Conservation (phyloP, 2,888 invertebrate genomes). For the Sphaerophoria taeniata region DNA sequence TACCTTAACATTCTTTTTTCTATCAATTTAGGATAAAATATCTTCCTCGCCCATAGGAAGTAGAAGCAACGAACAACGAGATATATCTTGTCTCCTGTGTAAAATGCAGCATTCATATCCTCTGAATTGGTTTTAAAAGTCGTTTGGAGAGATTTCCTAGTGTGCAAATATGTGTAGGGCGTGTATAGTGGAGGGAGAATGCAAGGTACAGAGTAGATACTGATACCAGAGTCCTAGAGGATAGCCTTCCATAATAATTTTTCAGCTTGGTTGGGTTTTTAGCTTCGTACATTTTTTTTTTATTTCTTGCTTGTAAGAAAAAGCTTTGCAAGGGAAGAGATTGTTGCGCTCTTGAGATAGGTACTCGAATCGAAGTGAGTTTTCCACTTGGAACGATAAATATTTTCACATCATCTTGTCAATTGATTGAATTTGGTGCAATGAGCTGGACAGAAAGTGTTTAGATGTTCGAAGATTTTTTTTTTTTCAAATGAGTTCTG, state of each 20-base stretch:
- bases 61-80: neutral
- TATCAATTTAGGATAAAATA: constrained; percentile 41
- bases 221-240: constrained; percentile 20
- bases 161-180: neutral
- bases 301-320: constrained; percentile 3
- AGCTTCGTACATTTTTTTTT: constrained; percentile 52
- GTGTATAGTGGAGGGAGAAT: neutral
- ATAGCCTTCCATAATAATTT: constrained; percentile 55
- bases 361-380: constrained; percentile 71
- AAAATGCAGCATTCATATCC: constrained; percentile 50
- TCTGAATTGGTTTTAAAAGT: constrained; percentile 46
- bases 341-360: constrained; percentile 71
- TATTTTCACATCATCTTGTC: constrained; percentile 74
- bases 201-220: constrained; percentile 2
- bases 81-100: constrained; percentile 25
- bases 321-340: constrained; percentile 57
- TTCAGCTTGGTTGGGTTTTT: constrained; percentile 61
- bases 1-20: neutral
- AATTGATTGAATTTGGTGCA: constrained; percentile 73
- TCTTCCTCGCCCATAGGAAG: constrained; percentile 22
- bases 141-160: constrained; percentile 29
- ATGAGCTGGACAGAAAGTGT: constrained; percentile 65
- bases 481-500: constrained; percentile 6
- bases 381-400: constrained; percentile 74
- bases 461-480: constrained; percentile 16